Conservation (phyloP, 2,113 vertebrate genomes). For the Pardalotus punctatus region DNA sequence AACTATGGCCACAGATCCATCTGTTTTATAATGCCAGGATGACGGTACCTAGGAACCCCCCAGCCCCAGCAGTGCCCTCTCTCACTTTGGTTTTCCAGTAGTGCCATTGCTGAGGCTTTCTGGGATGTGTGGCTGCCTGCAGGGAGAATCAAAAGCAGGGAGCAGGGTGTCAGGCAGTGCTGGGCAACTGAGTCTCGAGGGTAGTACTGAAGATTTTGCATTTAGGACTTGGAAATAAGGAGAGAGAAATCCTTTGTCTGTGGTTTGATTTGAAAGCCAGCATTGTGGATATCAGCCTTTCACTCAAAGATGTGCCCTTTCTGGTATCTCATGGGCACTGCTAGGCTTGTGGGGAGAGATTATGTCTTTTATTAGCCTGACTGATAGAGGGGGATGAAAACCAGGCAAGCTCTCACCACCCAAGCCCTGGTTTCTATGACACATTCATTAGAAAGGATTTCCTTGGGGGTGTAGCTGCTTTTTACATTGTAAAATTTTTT, state of each 20-base stretch:
- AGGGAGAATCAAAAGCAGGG: fast-evolving
- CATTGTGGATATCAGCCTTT: neutral
- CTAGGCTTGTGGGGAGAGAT: neutral
- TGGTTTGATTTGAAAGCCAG: neutral
- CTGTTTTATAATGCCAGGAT: neutral
- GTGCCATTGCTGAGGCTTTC: neutral
- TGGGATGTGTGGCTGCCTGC: fast-evolving
- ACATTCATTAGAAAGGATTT: neutral
- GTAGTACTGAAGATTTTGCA: neutral
- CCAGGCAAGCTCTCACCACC: neutral
- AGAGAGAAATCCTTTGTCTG: neutral
- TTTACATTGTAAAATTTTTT: neutral
- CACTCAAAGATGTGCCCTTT: neutral
- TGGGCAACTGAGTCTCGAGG: neutral
- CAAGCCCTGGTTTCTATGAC: neutral
- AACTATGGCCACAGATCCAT: neutral
- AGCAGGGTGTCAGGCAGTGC: neutral
- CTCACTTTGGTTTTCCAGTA: neutral
- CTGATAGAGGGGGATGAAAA: neutral
- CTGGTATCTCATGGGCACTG: neutral
- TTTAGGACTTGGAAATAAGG: neutral
- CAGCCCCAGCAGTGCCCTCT: neutral
- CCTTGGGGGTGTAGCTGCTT: neutral
- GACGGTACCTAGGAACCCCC: neutral
- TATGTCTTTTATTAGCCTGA: constrained; percentile 5